Evolutionary conservation across 35 echinoderm and acorn worm genomes (phyloP).

Genomic region (Hemicentrotus pulcherrimus): DNA sequence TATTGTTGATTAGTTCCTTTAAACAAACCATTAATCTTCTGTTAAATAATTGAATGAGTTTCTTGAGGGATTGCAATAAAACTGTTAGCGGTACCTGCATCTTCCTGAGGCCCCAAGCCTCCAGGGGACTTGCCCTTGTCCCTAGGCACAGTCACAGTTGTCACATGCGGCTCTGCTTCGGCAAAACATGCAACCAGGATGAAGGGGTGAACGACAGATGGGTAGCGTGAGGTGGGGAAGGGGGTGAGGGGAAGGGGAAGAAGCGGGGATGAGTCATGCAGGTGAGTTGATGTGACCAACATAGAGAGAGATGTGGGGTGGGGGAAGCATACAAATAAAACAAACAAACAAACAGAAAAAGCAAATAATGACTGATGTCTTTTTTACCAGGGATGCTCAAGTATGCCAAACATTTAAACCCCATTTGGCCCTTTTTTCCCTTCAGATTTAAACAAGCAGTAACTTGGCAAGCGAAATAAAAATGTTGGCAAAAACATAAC

Average conservation of each 20-base stretch:
- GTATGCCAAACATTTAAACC: neutral
- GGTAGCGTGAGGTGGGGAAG: neutral
- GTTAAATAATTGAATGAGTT: neutral
- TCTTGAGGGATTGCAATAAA: neutral
- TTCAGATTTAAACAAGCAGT: neutral
- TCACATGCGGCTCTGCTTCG: neutral
- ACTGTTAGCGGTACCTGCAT: neutral
- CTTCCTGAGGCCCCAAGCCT: neutral
- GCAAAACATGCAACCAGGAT: neutral
- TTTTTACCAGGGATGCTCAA: neutral
- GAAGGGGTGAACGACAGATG: neutral
- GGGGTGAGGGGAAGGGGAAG: neutral
- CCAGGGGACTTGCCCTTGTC: conserved; percentile 4
- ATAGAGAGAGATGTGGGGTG: neutral
- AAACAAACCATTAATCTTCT: neutral
- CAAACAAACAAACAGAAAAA: neutral
- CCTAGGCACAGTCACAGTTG: neutral
- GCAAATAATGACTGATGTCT: neutral
- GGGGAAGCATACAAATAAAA: conserved; percentile 26
- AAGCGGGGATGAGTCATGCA: neutral
- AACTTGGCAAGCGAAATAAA: neutral
- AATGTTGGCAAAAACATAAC: neutral
- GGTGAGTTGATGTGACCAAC: conserved; percentile 47
- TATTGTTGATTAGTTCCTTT: neutral
- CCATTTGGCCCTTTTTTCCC: neutral